Percentiles rank a stretch among this genome's conserved stretches.
Evolutionary conservation across 2,888 invertebrate species (phyloP).

Genomic region (Dasysyrphus tricinctus): DNA sequence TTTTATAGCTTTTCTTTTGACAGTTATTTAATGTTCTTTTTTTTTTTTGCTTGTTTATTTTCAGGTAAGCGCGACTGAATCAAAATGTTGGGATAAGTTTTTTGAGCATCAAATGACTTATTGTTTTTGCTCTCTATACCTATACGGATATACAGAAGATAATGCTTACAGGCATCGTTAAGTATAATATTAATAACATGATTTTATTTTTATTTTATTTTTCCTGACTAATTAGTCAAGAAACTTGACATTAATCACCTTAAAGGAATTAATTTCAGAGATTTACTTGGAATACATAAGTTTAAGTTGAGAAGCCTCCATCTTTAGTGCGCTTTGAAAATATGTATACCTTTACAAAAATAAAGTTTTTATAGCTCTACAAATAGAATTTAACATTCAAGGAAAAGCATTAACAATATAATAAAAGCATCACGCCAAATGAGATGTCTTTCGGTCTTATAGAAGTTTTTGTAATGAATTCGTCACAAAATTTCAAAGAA

Average conservation of each 20-base stretch:
- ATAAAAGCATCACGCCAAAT: constrained; percentile 1
- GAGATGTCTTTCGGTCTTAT: background rate
- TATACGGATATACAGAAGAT: background rate
- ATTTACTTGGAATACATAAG: background rate
- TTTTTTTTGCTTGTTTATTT: constrained; percentile 10
- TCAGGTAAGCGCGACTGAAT: constrained; percentile 26
- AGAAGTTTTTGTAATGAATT: background rate
- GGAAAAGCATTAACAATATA: background rate
- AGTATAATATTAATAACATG: constrained; percentile 6
- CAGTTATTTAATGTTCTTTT: constrained; percentile 6
- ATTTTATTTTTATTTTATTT: background rate
- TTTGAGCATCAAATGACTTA: constrained; percentile 5
- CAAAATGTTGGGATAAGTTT: background rate
- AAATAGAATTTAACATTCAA: constrained; percentile 4
- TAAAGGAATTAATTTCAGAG: background rate
- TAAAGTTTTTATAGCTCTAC: constrained; percentile 1
- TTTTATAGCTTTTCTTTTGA: constrained; percentile 8
- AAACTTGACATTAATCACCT: constrained; percentile 18
- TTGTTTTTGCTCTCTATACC: background rate
- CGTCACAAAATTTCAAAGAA: background rate
- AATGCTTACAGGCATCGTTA: constrained; percentile 23
- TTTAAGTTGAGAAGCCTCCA: background rate
- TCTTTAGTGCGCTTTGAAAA: background rate
- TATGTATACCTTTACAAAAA: background rate
- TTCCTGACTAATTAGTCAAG: constrained; percentile 20